Evolutionary conservation across 2,888 invertebrate genomes (phyloP).

Genomic region (Drosophila neotestacea): DNA sequence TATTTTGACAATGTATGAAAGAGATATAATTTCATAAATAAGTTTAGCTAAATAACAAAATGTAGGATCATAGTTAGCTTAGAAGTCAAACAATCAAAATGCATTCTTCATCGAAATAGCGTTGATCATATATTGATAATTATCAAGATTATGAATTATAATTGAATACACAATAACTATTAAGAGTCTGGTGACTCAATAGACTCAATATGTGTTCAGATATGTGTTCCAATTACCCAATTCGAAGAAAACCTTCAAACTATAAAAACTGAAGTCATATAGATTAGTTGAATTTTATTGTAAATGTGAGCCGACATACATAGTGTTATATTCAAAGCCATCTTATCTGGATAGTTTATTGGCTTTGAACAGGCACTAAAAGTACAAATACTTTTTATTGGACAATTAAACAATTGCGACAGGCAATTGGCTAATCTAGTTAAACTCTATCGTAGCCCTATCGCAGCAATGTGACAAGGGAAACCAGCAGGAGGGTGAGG

Average conservation of each 20-base stretch:
- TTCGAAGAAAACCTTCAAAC: neutral
- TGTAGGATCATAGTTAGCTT: too few relatives aligned
- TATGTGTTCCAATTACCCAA: too few relatives aligned
- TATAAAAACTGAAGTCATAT: slow-evolving; percentile 7
- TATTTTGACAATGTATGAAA: too few relatives aligned
- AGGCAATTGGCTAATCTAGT: slow-evolving; percentile 9
- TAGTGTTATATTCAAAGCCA: slow-evolving; percentile 8
- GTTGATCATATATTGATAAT: too few relatives aligned
- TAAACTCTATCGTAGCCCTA: slow-evolving; percentile 34
- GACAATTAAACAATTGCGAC: slow-evolving; percentile 5
- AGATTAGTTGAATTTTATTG: slow-evolving; percentile 50
- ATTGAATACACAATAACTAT: too few relatives aligned
- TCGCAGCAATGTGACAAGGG: slow-evolving; percentile 52
- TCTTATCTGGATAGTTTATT: slow-evolving; percentile 55
- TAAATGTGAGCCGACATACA: slow-evolving; percentile 18
- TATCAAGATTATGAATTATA: too few relatives aligned
- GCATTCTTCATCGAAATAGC: too few relatives aligned
- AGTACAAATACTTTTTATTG: slow-evolving; percentile 38
- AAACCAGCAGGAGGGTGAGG: slow-evolving; percentile 61
- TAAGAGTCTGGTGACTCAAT: too few relatives aligned
- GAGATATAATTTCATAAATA: too few relatives aligned
- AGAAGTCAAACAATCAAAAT: too few relatives aligned
- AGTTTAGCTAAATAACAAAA: too few relatives aligned
- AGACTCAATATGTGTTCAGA: too few relatives aligned
- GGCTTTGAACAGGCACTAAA: slow-evolving; percentile 24